Evolutionary conservation across 2,797 vertebrate species (phyloP).

Genomic region (Mus spretus): DNA sequence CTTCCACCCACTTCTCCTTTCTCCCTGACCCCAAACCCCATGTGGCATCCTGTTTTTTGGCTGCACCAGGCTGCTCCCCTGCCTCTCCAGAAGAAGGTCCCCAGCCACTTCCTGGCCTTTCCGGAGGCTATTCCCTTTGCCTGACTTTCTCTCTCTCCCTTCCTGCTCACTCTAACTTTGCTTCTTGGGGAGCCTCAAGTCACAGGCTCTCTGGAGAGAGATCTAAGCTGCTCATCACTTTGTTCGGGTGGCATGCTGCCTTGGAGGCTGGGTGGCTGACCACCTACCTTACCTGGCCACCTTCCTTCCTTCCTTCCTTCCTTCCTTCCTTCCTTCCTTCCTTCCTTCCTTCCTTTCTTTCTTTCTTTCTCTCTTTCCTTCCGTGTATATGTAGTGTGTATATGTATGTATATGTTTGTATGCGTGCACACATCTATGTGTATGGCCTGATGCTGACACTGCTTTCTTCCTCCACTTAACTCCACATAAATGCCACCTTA

Average conservation of each 20-base stretch:
- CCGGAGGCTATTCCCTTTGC: background rate
- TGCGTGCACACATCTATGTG: no score
- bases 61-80: background rate
- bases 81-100: background rate
- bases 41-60: background rate
- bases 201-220: background rate
- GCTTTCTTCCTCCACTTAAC: background rate
- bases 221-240: fast-evolving
- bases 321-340: background rate
- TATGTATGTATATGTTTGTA: fast-evolving
- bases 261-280: background rate
- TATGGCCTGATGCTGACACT: background rate
- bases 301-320: background rate
- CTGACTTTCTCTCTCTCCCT: background rate
- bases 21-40: background rate
- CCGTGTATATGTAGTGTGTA: background rate
- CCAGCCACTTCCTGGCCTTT: background rate
- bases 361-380: no score
- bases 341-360: no score
- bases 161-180: background rate
- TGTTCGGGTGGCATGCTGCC: background rate
- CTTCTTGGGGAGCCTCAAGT: background rate
- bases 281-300: background rate
- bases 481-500: background rate
- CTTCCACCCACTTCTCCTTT: background rate